Conservation (phyloP, 1,140 invertebrate genomes). For the Pogonus chalceus region DNA sequence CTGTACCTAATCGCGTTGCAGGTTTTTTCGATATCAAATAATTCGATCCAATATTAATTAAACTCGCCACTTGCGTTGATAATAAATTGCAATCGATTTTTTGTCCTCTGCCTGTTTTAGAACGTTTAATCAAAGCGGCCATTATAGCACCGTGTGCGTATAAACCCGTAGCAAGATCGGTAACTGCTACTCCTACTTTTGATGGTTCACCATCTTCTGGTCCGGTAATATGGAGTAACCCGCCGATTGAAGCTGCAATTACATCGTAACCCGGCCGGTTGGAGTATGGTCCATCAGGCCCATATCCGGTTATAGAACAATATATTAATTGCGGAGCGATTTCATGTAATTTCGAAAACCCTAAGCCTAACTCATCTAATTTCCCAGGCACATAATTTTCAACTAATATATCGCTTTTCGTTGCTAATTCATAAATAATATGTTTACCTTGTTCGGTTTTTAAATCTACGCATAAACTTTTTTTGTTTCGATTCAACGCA, state of each 20-base stretch:
- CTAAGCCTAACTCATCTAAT: conserved; percentile 63
- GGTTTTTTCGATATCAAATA: conserved; percentile 80
- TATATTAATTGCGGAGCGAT: conserved; percentile 79
- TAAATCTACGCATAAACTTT: conserved; percentile 83
- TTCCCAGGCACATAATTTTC: conserved; percentile 95
- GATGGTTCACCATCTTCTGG: conserved; percentile 72
- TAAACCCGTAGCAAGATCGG: conserved; percentile 84
- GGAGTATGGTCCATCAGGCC: conserved; percentile 73
- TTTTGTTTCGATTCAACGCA: conserved; percentile 89
- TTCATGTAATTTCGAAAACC: conserved; percentile 62
- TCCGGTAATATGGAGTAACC: conserved; percentile 83
- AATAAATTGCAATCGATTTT: conserved; percentile 92
- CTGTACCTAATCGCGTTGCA: conserved; percentile 73
- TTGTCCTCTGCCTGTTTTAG: conserved; percentile 72
- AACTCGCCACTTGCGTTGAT: conserved; percentile 77
- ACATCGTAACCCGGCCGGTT: conserved; percentile 89
- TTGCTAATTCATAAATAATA: conserved; percentile 63
- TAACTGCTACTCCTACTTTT: conserved; percentile 88
- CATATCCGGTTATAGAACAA: conserved; percentile 90
- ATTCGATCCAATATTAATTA: conserved; percentile 85
- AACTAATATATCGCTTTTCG: conserved; percentile 76
- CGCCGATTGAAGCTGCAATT: conserved; percentile 86
- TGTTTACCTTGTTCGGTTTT: conserved; percentile 59
- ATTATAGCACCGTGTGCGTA: conserved; percentile 94
- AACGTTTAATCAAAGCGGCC: conserved; percentile 73